Conservation (phyloP, 2,797 vertebrate species). For the Urophycis tenuis region DNA sequence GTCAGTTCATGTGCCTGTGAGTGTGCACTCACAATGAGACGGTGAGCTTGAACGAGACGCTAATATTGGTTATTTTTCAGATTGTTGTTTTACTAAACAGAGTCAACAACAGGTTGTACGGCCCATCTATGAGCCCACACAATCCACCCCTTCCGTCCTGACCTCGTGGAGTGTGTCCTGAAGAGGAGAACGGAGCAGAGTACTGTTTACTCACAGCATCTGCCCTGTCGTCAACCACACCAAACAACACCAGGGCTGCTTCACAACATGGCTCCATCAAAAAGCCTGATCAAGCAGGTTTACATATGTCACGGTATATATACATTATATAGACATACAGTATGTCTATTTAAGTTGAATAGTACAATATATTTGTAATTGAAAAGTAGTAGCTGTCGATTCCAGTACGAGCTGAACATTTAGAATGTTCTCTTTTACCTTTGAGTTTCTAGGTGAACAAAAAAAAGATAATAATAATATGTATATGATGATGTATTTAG, state of each 20-base stretch:
- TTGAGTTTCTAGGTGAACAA: too few relatives aligned
- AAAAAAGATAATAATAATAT: too few relatives aligned
- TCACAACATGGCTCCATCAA: background rate
- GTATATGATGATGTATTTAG: too few relatives aligned
- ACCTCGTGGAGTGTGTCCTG: conserved; percentile 2
- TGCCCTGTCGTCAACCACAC: background rate
- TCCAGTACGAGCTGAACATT: too few relatives aligned
- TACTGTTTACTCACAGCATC: background rate
- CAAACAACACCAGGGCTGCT: background rate
- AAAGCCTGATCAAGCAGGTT: background rate
- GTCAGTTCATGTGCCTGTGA: background rate
- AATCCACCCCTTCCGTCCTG: background rate
- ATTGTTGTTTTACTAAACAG: background rate
- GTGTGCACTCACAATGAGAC: background rate
- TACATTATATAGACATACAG: too few relatives aligned
- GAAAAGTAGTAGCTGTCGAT: too few relatives aligned
- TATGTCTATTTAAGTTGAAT: too few relatives aligned
- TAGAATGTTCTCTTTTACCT: too few relatives aligned
- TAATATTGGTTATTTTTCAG: background rate
- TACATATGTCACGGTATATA: background rate
- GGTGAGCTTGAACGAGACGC: conserved; percentile 1
- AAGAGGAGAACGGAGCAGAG: background rate
- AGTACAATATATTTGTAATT: too few relatives aligned
- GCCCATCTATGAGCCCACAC: background rate
- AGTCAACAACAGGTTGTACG: too few relatives aligned